Conservation (phyloP, 1,140 invertebrate species). For the Geopemphigus sp. region DNA sequence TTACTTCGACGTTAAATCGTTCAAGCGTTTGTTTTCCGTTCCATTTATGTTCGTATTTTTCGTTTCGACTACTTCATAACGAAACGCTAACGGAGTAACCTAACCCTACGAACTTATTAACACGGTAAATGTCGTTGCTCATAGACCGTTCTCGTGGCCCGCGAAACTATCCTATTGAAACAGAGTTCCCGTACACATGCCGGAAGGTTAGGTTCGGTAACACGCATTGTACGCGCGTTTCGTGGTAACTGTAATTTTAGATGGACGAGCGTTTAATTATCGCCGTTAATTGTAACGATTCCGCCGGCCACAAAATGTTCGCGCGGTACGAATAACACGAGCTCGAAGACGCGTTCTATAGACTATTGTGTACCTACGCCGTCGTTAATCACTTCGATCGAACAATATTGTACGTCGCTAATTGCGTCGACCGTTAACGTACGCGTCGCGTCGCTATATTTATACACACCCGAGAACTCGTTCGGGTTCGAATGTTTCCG, state of each 20-base stretch:
- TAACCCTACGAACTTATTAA: too few species aligned
- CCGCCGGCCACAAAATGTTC: neutral
- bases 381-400: neutral
- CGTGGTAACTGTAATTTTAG: conserved; percentile 32
- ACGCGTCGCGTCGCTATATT: too few species aligned
- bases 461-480: too few species aligned
- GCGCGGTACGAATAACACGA: neutral
- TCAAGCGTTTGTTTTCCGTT: too few species aligned
- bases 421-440: neutral
- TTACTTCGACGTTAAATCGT: too few species aligned
- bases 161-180: conserved; percentile 4
- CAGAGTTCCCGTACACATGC: conserved; percentile 18
- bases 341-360: neutral
- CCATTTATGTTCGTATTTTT: too few species aligned
- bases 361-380: neutral
- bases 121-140: neutral
- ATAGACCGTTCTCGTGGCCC: neutral
- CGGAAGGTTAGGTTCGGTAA: too few species aligned
- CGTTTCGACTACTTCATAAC: too few species aligned
- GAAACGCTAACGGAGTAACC: too few species aligned
- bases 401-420: neutral
- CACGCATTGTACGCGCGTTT: too few species aligned
- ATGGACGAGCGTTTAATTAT: neutral
- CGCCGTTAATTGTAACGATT: conserved; percentile 7
- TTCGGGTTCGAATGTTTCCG: too few species aligned